A percentile compares a stretch with the other conserved stretches of the same genome.
Conservation (phyloP, 2,888 invertebrate species). For the Deilephila elpenor region DNA sequence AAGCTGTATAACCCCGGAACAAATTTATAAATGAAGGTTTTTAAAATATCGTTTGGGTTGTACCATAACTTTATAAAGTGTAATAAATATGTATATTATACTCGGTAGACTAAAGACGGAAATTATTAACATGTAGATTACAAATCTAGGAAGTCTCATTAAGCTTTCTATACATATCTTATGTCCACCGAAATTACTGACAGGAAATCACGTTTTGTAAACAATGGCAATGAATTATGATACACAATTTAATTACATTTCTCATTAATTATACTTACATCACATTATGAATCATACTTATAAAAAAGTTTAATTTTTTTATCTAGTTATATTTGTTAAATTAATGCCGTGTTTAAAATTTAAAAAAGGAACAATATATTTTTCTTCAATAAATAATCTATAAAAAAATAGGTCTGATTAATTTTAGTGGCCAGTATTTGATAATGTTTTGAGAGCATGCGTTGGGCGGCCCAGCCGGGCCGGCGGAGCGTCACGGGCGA, state of each 20-base stretch:
- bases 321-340: no score
- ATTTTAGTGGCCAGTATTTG: no score
- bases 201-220: constrained; percentile 2
- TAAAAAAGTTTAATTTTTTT: no score
- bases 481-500: no score
- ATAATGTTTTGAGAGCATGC: no score
- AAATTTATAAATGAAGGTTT: constrained; percentile 16
- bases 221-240: constrained; percentile 2
- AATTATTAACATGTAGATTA: not conserved
- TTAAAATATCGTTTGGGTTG: not conserved
- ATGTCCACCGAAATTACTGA: not conserved
- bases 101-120: not conserved
- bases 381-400: no score
- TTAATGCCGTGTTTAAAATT: no score
- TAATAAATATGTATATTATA: not conserved
- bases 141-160: not conserved
- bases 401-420: no score
- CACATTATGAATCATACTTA: no score
- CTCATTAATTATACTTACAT: no score
- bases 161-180: not conserved
- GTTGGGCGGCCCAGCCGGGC: no score
- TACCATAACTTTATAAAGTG: constrained; percentile 6
- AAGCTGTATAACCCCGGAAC: constrained; percentile 8
- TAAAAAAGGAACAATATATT: no score
- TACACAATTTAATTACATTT: not conserved